Percentiles rank a stretch among this genome's conserved stretches.
phyloP scores from a whole-genome alignment of 2,113 vertebrate species.

The Butorides virescens region DNA sequence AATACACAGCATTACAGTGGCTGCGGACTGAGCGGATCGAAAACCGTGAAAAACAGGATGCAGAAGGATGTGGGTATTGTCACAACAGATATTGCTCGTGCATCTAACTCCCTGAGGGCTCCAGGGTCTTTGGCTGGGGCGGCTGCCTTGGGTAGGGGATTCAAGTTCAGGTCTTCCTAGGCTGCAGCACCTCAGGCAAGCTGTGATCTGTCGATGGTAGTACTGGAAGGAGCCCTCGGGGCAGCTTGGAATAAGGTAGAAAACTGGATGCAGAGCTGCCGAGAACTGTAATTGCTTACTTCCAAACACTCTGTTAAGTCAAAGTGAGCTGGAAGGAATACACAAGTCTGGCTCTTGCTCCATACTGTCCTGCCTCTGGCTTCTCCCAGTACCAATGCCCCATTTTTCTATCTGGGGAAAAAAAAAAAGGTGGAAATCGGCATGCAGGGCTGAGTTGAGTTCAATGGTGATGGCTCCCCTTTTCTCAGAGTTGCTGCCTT shows the following conservation, averaged over 20 bases:
- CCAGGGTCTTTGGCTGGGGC: background rate
- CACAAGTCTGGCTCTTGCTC: background rate
- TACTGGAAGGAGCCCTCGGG: background rate
- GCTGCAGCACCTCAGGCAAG: background rate
- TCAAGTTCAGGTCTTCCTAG: background rate
- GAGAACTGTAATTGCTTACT: background rate
- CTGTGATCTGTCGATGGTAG: background rate
- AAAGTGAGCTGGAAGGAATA: background rate
- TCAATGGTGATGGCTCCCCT: background rate
- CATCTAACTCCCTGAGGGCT: background rate
- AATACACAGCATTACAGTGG: rapidly evolving
- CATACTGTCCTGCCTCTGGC: background rate
- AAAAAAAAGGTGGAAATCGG: background rate
- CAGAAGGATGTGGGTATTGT: background rate
- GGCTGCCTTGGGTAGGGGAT: background rate
- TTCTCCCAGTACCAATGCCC: background rate
- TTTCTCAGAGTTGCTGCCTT: background rate
- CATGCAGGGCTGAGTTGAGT: background rate
- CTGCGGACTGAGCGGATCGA: background rate
- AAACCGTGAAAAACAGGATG: background rate
- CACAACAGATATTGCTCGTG: background rate
- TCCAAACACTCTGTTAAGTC: background rate
- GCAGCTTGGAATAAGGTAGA: background rate
- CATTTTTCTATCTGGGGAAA: background rate
- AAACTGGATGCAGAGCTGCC: background rate